Conservation (phyloP, 2,888 invertebrate species). For the Beris chalybata region DNA sequence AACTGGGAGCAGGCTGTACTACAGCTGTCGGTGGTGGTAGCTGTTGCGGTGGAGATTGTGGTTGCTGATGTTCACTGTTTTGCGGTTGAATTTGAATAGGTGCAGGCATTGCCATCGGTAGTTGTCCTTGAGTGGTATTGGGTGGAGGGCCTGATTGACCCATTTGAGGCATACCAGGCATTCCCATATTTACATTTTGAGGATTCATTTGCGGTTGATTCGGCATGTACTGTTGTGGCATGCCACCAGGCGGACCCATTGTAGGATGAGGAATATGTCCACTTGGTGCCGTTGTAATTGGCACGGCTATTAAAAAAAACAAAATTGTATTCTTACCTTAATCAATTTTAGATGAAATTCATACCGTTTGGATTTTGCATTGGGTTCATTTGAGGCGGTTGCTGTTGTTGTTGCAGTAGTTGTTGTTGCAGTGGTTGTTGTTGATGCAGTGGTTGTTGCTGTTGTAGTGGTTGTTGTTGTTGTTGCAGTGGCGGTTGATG, state of each 20-base stretch:
- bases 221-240: slow-evolving; percentile 17
- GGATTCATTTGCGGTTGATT: slow-evolving; percentile 36
- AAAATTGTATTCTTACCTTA: slow-evolving; percentile 1
- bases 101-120: slow-evolving; percentile 34
- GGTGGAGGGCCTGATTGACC: slow-evolving; percentile 15
- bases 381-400: slow-evolving; percentile 36
- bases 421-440: too few relatives aligned
- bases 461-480: slow-evolving; percentile 35
- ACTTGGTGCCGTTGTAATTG: slow-evolving; percentile 20
- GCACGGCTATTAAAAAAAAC: slow-evolving; percentile 20
- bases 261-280: slow-evolving; percentile 33
- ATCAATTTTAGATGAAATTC: background rate
- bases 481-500: slow-evolving; percentile 46
- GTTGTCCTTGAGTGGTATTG: slow-evolving; percentile 5
- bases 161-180: slow-evolving; percentile 21
- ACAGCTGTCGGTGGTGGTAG: background rate
- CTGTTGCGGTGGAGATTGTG: slow-evolving; percentile 38
- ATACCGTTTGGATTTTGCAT: slow-evolving; percentile 42
- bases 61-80: slow-evolving; percentile 27
- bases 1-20: slow-evolving; percentile 43
- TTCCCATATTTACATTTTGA: slow-evolving; percentile 1
- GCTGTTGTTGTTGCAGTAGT: slow-evolving; percentile 39
- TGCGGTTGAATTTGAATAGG: slow-evolving; percentile 9
- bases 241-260: slow-evolving; percentile 34
- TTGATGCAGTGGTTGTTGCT: slow-evolving; percentile 44